phyloP scores from a whole-genome alignment of 1,140 invertebrate species.

The Drosophila mayri region DNA sequence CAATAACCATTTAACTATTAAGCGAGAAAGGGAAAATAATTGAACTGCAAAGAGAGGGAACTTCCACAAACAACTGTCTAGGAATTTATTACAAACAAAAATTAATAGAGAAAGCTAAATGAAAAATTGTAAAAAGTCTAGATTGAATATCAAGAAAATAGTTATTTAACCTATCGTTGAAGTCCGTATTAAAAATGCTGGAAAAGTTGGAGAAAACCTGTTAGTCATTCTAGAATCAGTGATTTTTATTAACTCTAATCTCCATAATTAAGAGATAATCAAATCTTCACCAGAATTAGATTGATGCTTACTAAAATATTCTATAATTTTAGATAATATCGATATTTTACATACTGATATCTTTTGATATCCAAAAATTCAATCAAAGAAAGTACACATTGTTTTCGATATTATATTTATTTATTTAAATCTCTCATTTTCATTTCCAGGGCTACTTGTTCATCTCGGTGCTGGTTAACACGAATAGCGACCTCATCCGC shows the following conservation, averaged over 20 bases:
- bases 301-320: background rate
- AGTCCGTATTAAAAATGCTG: no score
- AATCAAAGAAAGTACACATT: background rate
- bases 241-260: background rate
- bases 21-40: slow-evolving; percentile 8
- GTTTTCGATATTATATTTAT: background rate
- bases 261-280: no score
- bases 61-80: background rate
- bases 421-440: background rate
- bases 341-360: background rate
- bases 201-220: background rate
- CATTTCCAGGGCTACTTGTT: slow-evolving; percentile 97
- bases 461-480: slow-evolving; percentile 99
- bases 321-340: background rate
- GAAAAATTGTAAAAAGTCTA: background rate
- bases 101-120: background rate
- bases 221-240: background rate
- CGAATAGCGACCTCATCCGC: slow-evolving; percentile 99
- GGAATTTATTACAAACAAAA: background rate
- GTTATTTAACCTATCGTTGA: no score
- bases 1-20: slow-evolving; percentile 13
- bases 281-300: background rate
- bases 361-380: background rate
- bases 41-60: background rate
- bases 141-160: background rate